phyloP scores from a whole-genome alignment of 2,113 vertebrate species.

The Cyphomyrus discorhynchus region DNA sequence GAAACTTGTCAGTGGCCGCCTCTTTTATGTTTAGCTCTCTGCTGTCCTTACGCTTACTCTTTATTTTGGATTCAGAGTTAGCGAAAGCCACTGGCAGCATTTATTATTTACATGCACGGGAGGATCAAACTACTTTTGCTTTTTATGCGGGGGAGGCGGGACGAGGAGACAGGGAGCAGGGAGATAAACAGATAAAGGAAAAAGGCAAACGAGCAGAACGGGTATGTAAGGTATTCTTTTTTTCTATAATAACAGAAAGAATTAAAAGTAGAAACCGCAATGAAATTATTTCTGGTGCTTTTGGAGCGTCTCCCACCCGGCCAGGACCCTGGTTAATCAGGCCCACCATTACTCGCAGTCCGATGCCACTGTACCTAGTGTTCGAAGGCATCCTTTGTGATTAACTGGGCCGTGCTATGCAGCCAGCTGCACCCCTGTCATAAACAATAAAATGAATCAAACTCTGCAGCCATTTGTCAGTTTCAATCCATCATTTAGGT shows the following conservation, averaged over 20 bases:
- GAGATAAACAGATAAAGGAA: neutral
- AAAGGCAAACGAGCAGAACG: neutral
- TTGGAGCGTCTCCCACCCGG: neutral
- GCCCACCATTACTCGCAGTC: neutral
- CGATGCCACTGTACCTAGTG: neutral
- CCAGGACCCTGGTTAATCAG: neutral
- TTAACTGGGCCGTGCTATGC: neutral
- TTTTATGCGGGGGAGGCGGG: neutral
- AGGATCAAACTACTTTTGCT: neutral
- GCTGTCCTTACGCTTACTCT: neutral
- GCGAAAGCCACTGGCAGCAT: neutral
- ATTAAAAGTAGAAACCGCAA: neutral
- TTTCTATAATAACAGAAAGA: neutral
- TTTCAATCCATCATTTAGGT: neutral
- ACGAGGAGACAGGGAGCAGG: neutral
- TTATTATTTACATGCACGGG: neutral
- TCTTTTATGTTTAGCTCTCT: neutral
- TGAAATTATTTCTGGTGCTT: neutral
- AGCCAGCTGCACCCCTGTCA: neutral
- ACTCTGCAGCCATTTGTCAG: neutral
- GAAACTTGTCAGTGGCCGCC: neutral
- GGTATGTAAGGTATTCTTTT: neutral
- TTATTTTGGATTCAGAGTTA: neutral
- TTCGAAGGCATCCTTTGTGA: neutral
- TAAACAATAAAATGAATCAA: neutral